Conservation (phyloP, 2,113 vertebrate genomes). For the Sterrhoptilus dennistouni region DNA sequence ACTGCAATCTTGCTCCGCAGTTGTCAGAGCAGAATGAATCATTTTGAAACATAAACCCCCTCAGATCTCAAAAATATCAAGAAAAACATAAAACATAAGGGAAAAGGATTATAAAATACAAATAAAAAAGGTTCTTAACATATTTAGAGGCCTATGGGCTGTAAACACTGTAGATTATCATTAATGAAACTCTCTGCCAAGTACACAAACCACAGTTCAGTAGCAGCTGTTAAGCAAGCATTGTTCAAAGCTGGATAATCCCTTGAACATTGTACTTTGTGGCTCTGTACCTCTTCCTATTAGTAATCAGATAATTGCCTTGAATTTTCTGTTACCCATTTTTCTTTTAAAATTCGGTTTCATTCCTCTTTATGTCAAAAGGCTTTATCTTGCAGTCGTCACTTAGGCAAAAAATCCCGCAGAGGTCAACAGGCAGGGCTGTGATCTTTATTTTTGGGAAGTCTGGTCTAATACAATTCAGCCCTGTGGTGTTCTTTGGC, state of each 20-base stretch:
- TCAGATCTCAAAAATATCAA: constrained; percentile 71
- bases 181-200: constrained; percentile 62
- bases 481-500: not conserved
- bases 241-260: constrained; percentile 56
- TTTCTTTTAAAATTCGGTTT: constrained; percentile 40
- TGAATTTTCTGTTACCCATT: not conserved
- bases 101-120: constrained; percentile 64
- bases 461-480: not conserved
- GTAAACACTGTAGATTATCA: constrained; percentile 56
- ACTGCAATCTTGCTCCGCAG: constrained; percentile 64
- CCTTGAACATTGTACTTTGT: constrained; percentile 40
- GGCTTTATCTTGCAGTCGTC: constrained; percentile 31
- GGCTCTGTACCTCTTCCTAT: constrained; percentile 36
- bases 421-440: constrained; percentile 24
- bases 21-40: constrained; percentile 72
- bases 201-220: constrained; percentile 7
- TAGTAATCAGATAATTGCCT: constrained; percentile 50
- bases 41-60: constrained; percentile 74
- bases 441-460: not conserved
- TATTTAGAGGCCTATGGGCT: constrained; percentile 60
- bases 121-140: constrained; percentile 61
- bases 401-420: constrained; percentile 19
- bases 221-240: constrained; percentile 59
- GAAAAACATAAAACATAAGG: constrained; percentile 64
- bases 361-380: constrained; percentile 8